Conservation (phyloP, 2,113 vertebrate species). For the Bettongia penicillata region DNA sequence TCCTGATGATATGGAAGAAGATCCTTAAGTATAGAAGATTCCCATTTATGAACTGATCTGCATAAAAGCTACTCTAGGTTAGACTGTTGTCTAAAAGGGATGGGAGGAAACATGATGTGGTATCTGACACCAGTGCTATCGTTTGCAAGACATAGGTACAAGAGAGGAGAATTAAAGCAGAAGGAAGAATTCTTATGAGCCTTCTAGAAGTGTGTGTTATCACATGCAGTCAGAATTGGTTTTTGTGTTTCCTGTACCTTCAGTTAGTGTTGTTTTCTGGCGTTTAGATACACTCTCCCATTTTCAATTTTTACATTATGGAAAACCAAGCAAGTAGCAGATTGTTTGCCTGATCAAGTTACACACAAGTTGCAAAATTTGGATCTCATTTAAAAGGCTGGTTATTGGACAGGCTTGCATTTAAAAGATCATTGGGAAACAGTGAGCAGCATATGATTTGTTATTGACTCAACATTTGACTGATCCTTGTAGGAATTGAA, state of each 20-base stretch:
- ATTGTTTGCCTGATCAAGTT: constrained; percentile 58
- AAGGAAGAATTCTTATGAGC: constrained; percentile 59
- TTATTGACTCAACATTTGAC: constrained; percentile 58
- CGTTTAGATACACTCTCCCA: constrained; percentile 77
- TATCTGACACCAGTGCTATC: constrained; percentile 40
- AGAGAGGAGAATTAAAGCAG: constrained; percentile 71
- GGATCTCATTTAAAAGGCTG: constrained; percentile 16
- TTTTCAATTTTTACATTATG: constrained; percentile 64
- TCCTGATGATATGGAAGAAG: constrained; percentile 98
- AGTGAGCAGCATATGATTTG: constrained; percentile 64
- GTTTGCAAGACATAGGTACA: constrained; percentile 63
- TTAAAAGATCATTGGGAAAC: constrained; percentile 55
- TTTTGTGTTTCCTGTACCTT: constrained; percentile 81
- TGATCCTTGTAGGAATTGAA: neutral
- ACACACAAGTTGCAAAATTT: constrained; percentile 49
- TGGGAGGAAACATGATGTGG: constrained; percentile 42
- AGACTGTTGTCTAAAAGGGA: constrained; percentile 33
- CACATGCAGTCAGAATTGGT: constrained; percentile 76
- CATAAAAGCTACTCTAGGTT: constrained; percentile 57
- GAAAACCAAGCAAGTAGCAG: constrained; percentile 62
- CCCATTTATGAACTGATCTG: constrained; percentile 66
- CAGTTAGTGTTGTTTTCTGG: constrained; percentile 79
- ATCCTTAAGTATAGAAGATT: constrained; percentile 86
- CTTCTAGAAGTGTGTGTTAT: constrained; percentile 74
- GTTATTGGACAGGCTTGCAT: constrained; percentile 59